Evolutionary conservation across 1,140 invertebrate genomes (phyloP), one percentile per base, ranked within the genome.

Genomic region (Drosophila melanica): DNA sequence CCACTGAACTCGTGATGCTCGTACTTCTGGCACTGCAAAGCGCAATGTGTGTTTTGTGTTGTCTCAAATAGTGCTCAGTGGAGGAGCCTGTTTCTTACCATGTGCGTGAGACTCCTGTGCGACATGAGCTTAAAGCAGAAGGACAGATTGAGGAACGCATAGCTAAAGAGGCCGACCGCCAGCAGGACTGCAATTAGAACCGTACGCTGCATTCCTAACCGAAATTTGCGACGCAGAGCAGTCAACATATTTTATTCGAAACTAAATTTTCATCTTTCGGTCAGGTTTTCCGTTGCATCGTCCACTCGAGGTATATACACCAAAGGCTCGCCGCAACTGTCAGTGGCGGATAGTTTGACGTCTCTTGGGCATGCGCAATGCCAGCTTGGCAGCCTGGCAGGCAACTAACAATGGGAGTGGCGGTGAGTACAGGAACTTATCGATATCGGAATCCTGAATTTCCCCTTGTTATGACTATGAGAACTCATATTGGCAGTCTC

Each of bases 101-200:
- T 90, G 18, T 86, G 67, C 64, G 82, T 90, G 41, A 90, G 75
- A 50, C 84, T 90, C 51, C 84, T 53, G 58, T 91, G 85, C 33
- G 90, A 90, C 90, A 91, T 91, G 11, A 91, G 68, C 47, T 91
- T 90, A 42, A 91, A 91, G 65, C 90, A 91, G 37, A 91, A 91
- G 58, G 87, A 85, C 16, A 91, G 74, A 62, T 91, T 91, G 50
- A 91, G 76, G 30, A 91, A 91, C n/a, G 90, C 86, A 58, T 90
- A 90, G 64, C 81, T 86, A 55, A 86, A 82, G 37, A 91, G 73
- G 58, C 81, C 81, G 55, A 90, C 79, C 27, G 77, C 81, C 72
- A 90, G 75, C 62, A 90, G 75, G 55, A 90, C 78, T 44, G 89
- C 80, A 63, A 90, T 81, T 2, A 90, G 51, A 14, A 90, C 75